Conservation (phyloP, 2,888 invertebrate genomes). For the Mantis religiosa region DNA sequence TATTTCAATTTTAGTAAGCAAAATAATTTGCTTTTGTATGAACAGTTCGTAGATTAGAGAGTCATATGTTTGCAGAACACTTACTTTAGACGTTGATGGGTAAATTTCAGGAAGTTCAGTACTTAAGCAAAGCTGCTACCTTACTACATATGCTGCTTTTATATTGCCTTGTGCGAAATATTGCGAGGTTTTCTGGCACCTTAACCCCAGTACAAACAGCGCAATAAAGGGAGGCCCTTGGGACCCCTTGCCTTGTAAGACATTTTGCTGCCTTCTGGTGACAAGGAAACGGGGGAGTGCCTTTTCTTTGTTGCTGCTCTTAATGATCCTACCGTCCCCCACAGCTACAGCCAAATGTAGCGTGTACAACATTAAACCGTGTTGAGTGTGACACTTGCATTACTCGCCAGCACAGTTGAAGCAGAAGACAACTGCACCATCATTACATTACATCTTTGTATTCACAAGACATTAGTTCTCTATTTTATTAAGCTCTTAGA, state of each 20-base stretch:
- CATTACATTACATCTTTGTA: not conserved
- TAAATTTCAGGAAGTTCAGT: too few relatives aligned
- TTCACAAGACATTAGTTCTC: not conserved
- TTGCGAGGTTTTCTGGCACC: not conserved
- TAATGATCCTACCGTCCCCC: not conserved
- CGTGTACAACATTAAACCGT: not conserved
- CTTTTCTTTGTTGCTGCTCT: not conserved
- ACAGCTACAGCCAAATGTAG: not conserved
- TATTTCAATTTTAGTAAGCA: too few relatives aligned
- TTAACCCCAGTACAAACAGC: not conserved
- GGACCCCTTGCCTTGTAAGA: not conserved
- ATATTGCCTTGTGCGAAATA: too few relatives aligned
- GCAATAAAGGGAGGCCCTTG: not conserved
- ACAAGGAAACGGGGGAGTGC: not conserved
- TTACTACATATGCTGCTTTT: too few relatives aligned
- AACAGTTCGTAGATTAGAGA: too few relatives aligned
- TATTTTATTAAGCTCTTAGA: too few relatives aligned
- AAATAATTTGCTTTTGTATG: too few relatives aligned
- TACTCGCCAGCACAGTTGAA: not conserved
- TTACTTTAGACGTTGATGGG: too few relatives aligned
- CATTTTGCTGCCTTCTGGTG: not conserved
- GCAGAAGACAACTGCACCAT: not conserved
- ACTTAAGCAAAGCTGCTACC: too few relatives aligned
- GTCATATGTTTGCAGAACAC: too few relatives aligned
- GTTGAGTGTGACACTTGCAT: not conserved